phyloP scores from a whole-genome alignment of 2,797 vertebrate genomes.

The Pseudotriccus pelzelni region DNA sequence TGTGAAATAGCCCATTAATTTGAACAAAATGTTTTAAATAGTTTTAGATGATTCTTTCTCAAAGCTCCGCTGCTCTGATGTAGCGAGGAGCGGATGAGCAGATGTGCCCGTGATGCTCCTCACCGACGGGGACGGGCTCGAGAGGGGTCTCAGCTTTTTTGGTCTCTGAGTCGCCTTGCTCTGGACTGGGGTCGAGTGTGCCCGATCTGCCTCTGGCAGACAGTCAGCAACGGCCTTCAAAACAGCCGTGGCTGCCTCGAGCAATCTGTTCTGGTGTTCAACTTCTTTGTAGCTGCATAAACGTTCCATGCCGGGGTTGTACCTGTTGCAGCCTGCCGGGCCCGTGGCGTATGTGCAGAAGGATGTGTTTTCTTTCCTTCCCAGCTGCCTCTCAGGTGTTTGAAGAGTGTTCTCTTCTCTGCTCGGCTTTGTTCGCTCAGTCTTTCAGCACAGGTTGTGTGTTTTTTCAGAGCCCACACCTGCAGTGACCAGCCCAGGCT shows the following conservation, averaged over 20 bases:
- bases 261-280: fast-evolving
- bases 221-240: too few relatives aligned
- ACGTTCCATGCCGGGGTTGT: fast-evolving
- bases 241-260: fast-evolving
- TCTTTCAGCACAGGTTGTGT: neutral
- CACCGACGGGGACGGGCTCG: fast-evolving
- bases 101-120: neutral
- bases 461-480: fast-evolving
- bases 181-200: neutral
- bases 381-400: neutral
- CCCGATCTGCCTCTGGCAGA: neutral
- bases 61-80: neutral
- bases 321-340: neutral
- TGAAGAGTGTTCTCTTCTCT: fast-evolving
- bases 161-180: neutral
- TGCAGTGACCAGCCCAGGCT: fast-evolving
- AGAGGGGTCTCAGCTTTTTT: neutral
- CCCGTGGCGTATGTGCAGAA: neutral
- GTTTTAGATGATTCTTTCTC: neutral
- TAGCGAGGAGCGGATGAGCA: neutral
- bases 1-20: conserved; percentile 58
- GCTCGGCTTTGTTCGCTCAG: fast-evolving
- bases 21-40: conserved; percentile 36
- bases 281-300: fast-evolving
- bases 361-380: fast-evolving